These are phyloP conservation scores for Chelmon rostratus DNA, from an alignment of 2,797 vertebrate genomes.

Conservation along the genomic window DNA sequence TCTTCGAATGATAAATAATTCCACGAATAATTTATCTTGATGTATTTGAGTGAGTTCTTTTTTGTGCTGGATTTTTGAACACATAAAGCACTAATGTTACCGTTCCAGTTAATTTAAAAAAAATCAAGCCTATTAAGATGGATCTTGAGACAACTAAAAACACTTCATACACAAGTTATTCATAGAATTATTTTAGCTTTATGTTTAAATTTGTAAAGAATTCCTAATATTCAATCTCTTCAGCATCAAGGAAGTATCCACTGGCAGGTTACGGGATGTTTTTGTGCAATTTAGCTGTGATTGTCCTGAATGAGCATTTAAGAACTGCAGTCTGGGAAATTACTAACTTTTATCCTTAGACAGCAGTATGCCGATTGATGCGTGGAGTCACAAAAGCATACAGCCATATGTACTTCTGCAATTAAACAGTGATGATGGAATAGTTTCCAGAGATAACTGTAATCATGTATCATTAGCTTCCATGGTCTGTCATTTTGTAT, in stretches of 20 bases:
- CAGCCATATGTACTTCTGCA: constrained; percentile 44
- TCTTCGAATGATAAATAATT: constrained; percentile 73
- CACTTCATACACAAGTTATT: background rate
- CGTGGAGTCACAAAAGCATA: constrained; percentile 35
- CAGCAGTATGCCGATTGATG: constrained; percentile 38
- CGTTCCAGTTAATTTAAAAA: constrained; percentile 27
- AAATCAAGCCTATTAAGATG: constrained; percentile 8
- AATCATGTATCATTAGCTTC: constrained; percentile 48
- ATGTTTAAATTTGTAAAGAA: background rate
- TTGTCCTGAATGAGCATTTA: constrained; percentile 29
- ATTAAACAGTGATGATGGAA: constrained; percentile 56
- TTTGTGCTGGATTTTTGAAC: constrained; percentile 17
- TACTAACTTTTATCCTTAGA: constrained; percentile 37
- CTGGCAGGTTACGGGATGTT: background rate
- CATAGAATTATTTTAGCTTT: constrained; percentile 1
- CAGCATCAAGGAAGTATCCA: background rate
- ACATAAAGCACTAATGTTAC: constrained; percentile 20
- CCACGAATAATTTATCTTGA: constrained; percentile 65
- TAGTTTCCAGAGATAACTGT: constrained; percentile 41
- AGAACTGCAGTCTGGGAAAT: constrained; percentile 40
- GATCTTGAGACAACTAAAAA: constrained; percentile 25
- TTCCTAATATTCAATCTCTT: constrained; percentile 8
- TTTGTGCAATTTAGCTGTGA: constrained; percentile 11
- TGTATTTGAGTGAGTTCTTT: constrained; percentile 48
- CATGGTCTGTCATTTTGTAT: constrained; percentile 54